phyloP scores from a whole-genome alignment of 2,113 vertebrate species.

The Spheniscus mendiculus region DNA sequence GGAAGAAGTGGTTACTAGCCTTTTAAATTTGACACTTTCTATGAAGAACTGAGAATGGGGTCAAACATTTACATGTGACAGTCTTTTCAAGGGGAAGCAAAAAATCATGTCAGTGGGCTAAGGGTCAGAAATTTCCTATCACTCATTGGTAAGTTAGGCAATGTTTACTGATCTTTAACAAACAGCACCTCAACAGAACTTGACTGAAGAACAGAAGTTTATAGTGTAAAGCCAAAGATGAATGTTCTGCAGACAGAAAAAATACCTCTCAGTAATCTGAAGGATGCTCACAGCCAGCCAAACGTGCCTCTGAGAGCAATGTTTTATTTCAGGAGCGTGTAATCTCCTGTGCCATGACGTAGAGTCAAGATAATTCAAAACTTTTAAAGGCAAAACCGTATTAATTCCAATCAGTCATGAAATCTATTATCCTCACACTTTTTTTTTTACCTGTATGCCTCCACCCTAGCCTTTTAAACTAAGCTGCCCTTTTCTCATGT shows the following conservation, averaged over 20 bases:
- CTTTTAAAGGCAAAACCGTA: neutral
- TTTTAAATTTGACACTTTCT: neutral
- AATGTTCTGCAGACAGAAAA: neutral
- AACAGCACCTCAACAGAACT: neutral
- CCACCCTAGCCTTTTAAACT: neutral
- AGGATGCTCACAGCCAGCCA: neutral
- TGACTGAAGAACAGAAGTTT: neutral
- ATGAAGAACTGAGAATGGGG: neutral
- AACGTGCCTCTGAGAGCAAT: rapidly evolving
- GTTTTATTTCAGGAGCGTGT: neutral
- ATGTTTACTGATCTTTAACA: no score
- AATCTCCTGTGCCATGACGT: neutral
- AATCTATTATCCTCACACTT: neutral
- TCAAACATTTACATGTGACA: neutral
- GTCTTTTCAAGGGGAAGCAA: neutral
- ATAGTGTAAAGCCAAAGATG: neutral
- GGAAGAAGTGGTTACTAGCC: neutral
- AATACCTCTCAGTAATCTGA: neutral
- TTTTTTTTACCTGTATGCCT: neutral
- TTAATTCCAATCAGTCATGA: neutral
- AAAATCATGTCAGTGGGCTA: neutral
- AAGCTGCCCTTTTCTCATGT: neutral
- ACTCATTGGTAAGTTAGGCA: neutral
- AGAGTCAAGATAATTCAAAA: neutral
- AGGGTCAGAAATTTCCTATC: neutral